Evolutionary conservation across 2,888 invertebrate genomes (phyloP).

Genomic region (Beris chalybata): DNA sequence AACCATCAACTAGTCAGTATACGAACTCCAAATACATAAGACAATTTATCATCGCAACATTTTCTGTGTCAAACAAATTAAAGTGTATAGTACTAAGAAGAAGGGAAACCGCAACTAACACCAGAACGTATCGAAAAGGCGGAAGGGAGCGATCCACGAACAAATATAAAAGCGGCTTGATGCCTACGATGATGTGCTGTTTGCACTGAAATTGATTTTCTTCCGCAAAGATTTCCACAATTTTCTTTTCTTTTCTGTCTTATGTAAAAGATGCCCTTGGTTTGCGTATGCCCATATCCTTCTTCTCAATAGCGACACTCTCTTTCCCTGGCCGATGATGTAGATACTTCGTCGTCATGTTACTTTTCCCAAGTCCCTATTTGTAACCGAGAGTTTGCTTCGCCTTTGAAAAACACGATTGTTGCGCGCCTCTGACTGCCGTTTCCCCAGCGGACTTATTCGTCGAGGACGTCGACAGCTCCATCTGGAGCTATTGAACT

Average conservation of each 20-base stretch:
- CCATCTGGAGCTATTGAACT: slow-evolving; percentile 32
- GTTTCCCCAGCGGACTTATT: slow-evolving; percentile 14
- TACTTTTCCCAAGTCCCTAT: slow-evolving; percentile 16
- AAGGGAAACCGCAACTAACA: too few relatives aligned
- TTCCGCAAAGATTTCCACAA: slow-evolving; percentile 19
- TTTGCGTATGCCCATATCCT: not conserved
- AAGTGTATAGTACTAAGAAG: too few relatives aligned
- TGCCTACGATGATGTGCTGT: slow-evolving; percentile 18
- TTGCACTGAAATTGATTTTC: slow-evolving; percentile 26
- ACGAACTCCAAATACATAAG: too few relatives aligned
- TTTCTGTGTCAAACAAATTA: too few relatives aligned
- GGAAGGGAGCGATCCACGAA: too few relatives aligned
- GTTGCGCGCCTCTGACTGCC: slow-evolving; percentile 10
- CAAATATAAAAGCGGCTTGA: not conserved
- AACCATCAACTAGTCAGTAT: too few relatives aligned
- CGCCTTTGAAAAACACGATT: slow-evolving; percentile 9
- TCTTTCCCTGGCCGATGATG: slow-evolving; percentile 4
- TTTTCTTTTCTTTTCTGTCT: slow-evolving; percentile 4
- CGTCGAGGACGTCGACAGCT: slow-evolving; percentile 7
- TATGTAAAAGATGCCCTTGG: slow-evolving; percentile 3
- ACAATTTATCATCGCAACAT: too few relatives aligned
- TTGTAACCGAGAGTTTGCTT: slow-evolving; percentile 1
- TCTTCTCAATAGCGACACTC: slow-evolving; percentile 9
- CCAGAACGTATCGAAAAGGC: too few relatives aligned
- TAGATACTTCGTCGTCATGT: slow-evolving; percentile 1